Evolutionary conservation across 2,797 vertebrate species (phyloP).

Genomic region (Sciaenops ocellatus): DNA sequence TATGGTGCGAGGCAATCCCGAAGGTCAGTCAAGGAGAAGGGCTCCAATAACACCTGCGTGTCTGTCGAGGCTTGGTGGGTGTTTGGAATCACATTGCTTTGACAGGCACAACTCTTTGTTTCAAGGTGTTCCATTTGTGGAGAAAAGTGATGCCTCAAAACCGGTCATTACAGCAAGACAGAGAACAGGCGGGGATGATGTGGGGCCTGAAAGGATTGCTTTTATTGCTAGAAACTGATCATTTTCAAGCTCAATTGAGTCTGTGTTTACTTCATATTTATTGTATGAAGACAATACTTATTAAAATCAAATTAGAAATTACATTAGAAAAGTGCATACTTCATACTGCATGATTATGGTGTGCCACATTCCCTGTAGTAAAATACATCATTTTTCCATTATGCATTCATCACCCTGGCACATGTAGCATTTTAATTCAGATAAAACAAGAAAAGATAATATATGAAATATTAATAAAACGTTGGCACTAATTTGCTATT

Average conservation of each 20-base stretch:
- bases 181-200: background rate
- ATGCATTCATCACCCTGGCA: background rate
- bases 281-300: conserved; percentile 2
- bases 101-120: conserved; percentile 75
- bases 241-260: conserved; percentile 33
- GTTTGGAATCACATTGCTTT: conserved; percentile 63
- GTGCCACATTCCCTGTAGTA: background rate
- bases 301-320: background rate
- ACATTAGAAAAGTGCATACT: background rate
- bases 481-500: too few relatives aligned
- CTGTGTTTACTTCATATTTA: conserved; percentile 1
- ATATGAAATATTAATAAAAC: too few relatives aligned
- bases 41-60: conserved; percentile 69
- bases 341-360: background rate
- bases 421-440: background rate
- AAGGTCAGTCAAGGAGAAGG: conserved; percentile 83
- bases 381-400: background rate
- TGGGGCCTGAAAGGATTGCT: conserved; percentile 16
- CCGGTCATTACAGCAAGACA: conserved; percentile 58
- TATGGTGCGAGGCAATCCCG: conserved; percentile 68
- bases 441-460: background rate
- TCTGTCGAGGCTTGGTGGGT: conserved; percentile 47
- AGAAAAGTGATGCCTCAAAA: conserved; percentile 63
- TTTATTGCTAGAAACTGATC: conserved; percentile 23
- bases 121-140: conserved; percentile 66